These are phyloP conservation scores for Dasyornis broadbenti DNA, from an alignment of 2,113 vertebrate genomes.

Conservation along the genomic window DNA sequence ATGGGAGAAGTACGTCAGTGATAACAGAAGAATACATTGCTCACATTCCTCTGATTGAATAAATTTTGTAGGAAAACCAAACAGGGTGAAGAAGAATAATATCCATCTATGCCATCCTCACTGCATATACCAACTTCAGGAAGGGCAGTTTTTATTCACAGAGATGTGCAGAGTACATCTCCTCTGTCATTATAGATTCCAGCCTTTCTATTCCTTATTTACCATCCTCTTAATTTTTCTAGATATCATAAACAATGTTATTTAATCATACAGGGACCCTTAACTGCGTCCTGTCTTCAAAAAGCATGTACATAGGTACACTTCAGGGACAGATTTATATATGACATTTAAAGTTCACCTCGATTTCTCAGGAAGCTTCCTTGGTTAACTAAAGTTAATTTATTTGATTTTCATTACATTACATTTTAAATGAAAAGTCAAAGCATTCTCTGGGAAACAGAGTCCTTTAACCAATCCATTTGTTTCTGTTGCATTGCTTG, in stretches of 20 bases:
- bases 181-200: not conserved
- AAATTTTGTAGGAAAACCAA: not conserved
- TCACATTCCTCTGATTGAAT: not conserved
- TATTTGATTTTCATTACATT: not conserved
- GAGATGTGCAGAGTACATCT: not conserved
- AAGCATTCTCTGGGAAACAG: not conserved
- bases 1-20: not conserved
- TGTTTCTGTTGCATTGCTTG: not conserved
- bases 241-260: not conserved
- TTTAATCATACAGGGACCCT: not conserved
- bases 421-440: not conserved
- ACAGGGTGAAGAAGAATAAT: not conserved
- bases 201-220: not conserved
- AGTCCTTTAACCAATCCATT: not conserved
- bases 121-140: not conserved
- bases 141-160: not conserved
- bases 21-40: not conserved
- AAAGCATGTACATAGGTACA: not conserved
- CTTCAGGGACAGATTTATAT: not conserved
- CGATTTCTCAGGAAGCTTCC: not conserved
- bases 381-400: not conserved
- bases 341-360: not conserved
- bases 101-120: not conserved
- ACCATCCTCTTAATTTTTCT: not conserved
- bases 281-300: not conserved